Evolutionary conservation across 2,113 vertebrate species (phyloP), one percentile per base, ranked within the genome.

Genomic region (Vombatus ursinus): DNA sequence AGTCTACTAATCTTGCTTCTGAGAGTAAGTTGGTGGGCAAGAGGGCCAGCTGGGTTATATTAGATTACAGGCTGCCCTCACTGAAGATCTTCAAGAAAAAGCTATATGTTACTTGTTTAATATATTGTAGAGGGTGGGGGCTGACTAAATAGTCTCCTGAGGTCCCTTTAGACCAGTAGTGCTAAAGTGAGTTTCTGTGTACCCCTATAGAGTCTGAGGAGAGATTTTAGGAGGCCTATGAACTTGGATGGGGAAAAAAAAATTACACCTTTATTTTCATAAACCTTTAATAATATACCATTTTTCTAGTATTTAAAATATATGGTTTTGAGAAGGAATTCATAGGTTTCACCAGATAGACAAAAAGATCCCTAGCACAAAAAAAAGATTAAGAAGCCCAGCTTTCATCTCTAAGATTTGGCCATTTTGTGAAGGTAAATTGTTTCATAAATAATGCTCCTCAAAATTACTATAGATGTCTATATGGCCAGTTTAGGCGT

Each of bases 1-100:
- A 91, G 97, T 94, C 92, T 95, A 89, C 92, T 95, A 96, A 95
- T 95, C 94, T 61, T 89, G 52, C 7, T 92, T 92, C 77, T 95
- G 92, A 52, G 47, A n/a, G 54, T 19, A 61, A 94, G 31, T n/a
- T 94, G 37, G 77, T 28, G 94, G 53, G 94, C 50, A 53, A 94
- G 31, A 8, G 26, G 28, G 44, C 3, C 52, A 93, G 93, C 51
- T 7, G 54, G 52, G 50, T 37, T 95, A 84, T 92, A 49, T 94
- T 84, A 84, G 68, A 44, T n/a, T 44, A 44, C 23, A 84, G n/a
- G 19, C 68, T 84, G 37, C n/a, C 19, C 7, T 84, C 68, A 84
- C 6, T 44, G 68, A 23, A 84, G 37, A 84, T 44, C n/a, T 44
- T 84, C 37, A 44, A 44, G 37, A n/a, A 84, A 84, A 44, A 84